These are phyloP conservation scores for Caenorhabditis sp. DNA, from an alignment of 2,888 invertebrate genomes.

Conservation along the genomic window DNA sequence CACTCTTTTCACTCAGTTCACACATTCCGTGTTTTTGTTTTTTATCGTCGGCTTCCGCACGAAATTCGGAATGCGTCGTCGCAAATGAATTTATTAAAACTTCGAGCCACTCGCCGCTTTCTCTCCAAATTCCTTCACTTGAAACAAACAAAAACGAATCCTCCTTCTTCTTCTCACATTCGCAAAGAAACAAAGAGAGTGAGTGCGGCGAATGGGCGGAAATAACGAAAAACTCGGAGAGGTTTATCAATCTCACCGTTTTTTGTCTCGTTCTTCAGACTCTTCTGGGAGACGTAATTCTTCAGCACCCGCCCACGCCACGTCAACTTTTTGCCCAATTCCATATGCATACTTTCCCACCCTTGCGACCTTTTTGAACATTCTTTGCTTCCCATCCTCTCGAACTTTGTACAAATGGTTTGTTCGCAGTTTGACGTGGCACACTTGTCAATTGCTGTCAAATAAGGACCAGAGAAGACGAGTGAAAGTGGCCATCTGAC, in stretches of 20 bases:
- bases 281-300: slow-evolving; percentile 44
- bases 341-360: slow-evolving; percentile 14
- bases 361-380: background rate
- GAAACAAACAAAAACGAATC: slow-evolving; percentile 34
- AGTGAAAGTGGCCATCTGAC: background rate
- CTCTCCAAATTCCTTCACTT: background rate
- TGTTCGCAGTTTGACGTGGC: slow-evolving; percentile 36
- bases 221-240: slow-evolving; percentile 1
- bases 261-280: slow-evolving; percentile 11
- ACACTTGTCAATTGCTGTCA: no score
- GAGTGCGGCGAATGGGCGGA: slow-evolving; percentile 7
- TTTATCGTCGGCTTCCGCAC: background rate
- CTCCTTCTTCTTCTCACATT: slow-evolving; percentile 12
- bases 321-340: slow-evolving; percentile 3
- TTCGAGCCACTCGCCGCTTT: slow-evolving; percentile 19
- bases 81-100: slow-evolving; percentile 30
- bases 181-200: slow-evolving; percentile 20
- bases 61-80: background rate
- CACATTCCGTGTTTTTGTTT: slow-evolving; percentile 13
- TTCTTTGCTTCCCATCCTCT: background rate
- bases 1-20: background rate
- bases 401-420: slow-evolving; percentile 1
- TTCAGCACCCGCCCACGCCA: background rate
- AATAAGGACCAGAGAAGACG: slow-evolving; percentile 41
- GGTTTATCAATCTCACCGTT: slow-evolving; percentile 54